Evolutionary conservation across 2,888 invertebrate species (phyloP).

Genomic region (Drosophila eohydei): DNA sequence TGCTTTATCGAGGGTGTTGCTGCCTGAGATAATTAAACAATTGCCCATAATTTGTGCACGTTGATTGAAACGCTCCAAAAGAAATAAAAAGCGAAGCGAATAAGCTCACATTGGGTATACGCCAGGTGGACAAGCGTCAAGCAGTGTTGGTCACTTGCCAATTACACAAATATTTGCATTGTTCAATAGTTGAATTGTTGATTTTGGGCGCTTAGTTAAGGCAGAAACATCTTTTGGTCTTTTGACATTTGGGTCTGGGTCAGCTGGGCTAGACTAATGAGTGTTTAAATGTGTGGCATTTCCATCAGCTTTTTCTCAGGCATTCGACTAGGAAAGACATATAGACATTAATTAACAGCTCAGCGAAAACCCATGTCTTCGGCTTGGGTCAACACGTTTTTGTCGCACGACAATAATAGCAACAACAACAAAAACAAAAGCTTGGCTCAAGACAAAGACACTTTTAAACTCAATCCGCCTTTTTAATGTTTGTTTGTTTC

Average conservation of each 20-base stretch:
- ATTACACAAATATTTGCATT: slow-evolving; percentile 64
- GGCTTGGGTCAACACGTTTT: slow-evolving; percentile 34
- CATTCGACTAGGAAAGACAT: slow-evolving; percentile 34
- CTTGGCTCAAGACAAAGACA: slow-evolving; percentile 52
- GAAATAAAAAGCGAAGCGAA: slow-evolving; percentile 23
- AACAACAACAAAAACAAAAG: slow-evolving; percentile 15
- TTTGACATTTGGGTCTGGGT: slow-evolving; percentile 72
- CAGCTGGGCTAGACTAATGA: slow-evolving; percentile 49
- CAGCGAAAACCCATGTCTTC: slow-evolving; percentile 40
- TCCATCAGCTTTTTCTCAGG: slow-evolving; percentile 47
- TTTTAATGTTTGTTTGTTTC: slow-evolving; percentile 25
- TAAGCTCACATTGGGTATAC: slow-evolving; percentile 41
- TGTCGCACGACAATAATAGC: slow-evolving; percentile 43
- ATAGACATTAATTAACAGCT: slow-evolving; percentile 59
- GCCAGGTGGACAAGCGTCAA: slow-evolving; percentile 38
- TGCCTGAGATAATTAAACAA: slow-evolving; percentile 73
- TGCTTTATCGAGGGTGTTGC: slow-evolving; percentile 56
- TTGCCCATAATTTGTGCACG: slow-evolving; percentile 71
- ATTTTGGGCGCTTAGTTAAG: slow-evolving; percentile 21
- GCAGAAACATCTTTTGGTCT: slow-evolving; percentile 20
- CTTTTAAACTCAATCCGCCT: slow-evolving; percentile 56
- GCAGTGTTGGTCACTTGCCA: slow-evolving; percentile 29
- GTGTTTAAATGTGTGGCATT: slow-evolving; percentile 47
- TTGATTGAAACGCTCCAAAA: slow-evolving; percentile 64
- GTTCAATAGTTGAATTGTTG: slow-evolving; percentile 42